Evolutionary conservation across 1,140 invertebrate species (phyloP).

Genomic region (Bursaphelenchus mucronatus): DNA sequence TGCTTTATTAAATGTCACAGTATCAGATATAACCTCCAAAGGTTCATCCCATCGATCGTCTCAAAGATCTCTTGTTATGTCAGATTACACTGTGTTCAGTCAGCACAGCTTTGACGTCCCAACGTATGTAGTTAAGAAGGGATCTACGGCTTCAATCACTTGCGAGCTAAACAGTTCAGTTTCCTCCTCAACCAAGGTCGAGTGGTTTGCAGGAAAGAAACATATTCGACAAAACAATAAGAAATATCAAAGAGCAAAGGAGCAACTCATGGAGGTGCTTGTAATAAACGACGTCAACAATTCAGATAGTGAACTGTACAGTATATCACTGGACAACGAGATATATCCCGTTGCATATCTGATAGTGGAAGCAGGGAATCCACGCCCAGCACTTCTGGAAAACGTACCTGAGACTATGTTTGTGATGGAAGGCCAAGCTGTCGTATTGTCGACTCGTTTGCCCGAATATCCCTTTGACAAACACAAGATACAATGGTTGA

Average conservation of each 20-base stretch:
- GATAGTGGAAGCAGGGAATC: conserved; percentile 56
- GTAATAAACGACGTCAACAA: conserved; percentile 49
- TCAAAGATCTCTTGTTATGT: conserved; percentile 20
- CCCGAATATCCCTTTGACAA: conserved; percentile 25
- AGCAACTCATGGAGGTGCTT: conserved; percentile 55
- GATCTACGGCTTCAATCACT: conserved; percentile 57
- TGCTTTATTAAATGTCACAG: conserved; percentile 23
- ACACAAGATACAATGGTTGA: no score
- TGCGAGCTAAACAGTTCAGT: conserved; percentile 56
- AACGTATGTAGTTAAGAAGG: conserved; percentile 54
- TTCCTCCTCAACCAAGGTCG: conserved; percentile 32
- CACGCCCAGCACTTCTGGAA: not conserved
- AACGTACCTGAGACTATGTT: conserved; percentile 51
- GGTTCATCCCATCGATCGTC: conserved; percentile 34
- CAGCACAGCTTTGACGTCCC: conserved; percentile 46
- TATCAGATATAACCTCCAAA: conserved; percentile 36
- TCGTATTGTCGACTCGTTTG: conserved; percentile 42
- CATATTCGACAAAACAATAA: not conserved
- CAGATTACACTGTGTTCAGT: conserved; percentile 22
- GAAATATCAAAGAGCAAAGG: not conserved
- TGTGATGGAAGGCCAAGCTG: conserved; percentile 58
- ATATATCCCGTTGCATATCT: conserved; percentile 56
- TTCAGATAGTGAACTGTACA: conserved; percentile 51
- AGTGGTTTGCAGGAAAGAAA: conserved; percentile 45
- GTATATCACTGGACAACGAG: conserved; percentile 51